A percentile compares a stretch with the other conserved stretches of the same genome.
These are phyloP conservation scores for Diabrotica virgifera DNA, from an alignment of 1,140 invertebrate species.

Conservation along the genomic window DNA sequence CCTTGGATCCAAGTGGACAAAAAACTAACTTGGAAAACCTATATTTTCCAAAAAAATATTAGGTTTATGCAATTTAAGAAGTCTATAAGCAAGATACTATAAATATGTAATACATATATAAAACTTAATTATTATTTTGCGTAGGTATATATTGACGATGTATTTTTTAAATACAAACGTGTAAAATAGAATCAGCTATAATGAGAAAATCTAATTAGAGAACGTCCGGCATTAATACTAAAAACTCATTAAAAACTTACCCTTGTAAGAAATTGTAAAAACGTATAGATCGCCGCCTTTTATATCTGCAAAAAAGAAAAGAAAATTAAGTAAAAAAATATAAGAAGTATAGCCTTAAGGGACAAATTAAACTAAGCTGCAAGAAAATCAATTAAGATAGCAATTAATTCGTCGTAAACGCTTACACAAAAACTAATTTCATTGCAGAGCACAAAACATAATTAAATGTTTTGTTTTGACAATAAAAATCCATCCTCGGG, in stretches of 20 bases:
- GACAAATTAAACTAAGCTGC: constrained; percentile 39
- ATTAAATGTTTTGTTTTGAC: constrained; percentile 40
- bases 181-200: too few species aligned
- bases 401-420: constrained; percentile 38
- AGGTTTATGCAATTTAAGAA: too few species aligned
- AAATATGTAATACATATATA: too few species aligned
- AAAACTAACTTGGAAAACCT: too few species aligned
- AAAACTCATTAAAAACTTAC: constrained; percentile 13
- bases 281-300: constrained; percentile 12
- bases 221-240: too few species aligned
- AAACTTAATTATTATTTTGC: too few species aligned
- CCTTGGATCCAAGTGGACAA: too few species aligned
- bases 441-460: constrained; percentile 37
- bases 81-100: too few species aligned
- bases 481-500: constrained; percentile 38
- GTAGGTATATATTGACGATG: too few species aligned
- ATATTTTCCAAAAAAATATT: too few species aligned
- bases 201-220: too few species aligned
- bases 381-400: constrained; percentile 39
- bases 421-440: constrained; percentile 36
- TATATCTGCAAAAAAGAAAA: constrained; percentile 26
- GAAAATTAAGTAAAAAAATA: constrained; percentile 18
- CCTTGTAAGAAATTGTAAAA: constrained; percentile 24
- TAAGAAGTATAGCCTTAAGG: constrained; percentile 25
- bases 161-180: too few species aligned